phyloP scores from a whole-genome alignment of 2,113 vertebrate species.

The Entosphenus tridentatus region DNA sequence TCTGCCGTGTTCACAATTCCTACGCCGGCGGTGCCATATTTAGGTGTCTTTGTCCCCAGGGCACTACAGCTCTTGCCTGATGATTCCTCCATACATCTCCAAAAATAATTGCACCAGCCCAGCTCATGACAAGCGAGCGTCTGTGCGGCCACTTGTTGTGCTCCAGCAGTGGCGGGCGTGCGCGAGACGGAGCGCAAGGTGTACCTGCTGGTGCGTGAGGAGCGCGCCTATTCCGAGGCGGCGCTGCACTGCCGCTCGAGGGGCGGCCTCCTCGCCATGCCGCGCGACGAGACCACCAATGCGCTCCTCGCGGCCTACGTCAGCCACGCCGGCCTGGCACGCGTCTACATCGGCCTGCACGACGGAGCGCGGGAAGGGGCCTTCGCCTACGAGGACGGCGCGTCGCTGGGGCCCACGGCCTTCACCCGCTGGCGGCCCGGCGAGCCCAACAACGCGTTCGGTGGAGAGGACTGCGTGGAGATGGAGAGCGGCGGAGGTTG shows the following conservation, averaged over 20 bases:
- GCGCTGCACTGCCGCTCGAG: slow-evolving; percentile 57
- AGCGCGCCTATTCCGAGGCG: slow-evolving; percentile 57
- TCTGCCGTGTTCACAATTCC: too few species aligned
- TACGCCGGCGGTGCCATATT: too few species aligned
- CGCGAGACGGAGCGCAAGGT: slow-evolving; percentile 78
- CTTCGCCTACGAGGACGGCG: slow-evolving; percentile 58
- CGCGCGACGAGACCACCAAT: slow-evolving; percentile 64
- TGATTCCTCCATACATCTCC: slow-evolving; percentile 9
- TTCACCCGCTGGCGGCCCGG: slow-evolving; percentile 79
- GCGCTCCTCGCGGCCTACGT: slow-evolving; percentile 52
- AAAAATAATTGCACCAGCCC: slow-evolving; percentile 59
- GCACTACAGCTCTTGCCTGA: too few species aligned
- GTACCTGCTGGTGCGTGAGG: slow-evolving; percentile 92
- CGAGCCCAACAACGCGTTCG: slow-evolving; percentile 77
- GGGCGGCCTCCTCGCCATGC: slow-evolving; percentile 78
- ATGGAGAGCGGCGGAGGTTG: slow-evolving; percentile 73
- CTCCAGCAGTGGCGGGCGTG: slow-evolving; percentile 88
- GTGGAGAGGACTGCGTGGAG: slow-evolving; percentile 80
- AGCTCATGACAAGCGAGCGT: slow-evolving; percentile 10
- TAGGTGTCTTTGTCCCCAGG: too few species aligned
- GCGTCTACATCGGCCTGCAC: slow-evolving; percentile 75
- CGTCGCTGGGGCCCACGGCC: slow-evolving; percentile 45
- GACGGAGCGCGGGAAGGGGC: slow-evolving; percentile 64
- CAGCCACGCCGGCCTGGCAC: slow-evolving; percentile 45
- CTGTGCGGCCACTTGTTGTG: slow-evolving; percentile 87